Evolutionary conservation across 2,888 invertebrate genomes (phyloP).

Genomic region (Oligia fasciuncula): DNA sequence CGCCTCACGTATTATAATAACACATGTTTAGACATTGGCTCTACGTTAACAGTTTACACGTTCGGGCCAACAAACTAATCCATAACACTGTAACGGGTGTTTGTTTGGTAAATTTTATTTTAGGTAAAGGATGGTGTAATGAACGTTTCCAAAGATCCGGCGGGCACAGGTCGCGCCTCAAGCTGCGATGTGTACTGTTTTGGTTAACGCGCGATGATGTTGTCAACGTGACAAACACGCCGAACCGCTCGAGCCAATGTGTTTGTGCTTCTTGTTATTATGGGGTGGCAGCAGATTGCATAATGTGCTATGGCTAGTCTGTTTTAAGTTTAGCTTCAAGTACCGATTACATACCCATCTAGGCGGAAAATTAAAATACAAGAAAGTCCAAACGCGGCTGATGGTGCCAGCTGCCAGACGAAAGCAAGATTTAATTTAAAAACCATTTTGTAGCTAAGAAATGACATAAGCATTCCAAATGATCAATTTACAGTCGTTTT

Average conservation of each 20-base stretch:
- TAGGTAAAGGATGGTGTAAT: constrained; percentile 74
- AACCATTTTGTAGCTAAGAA: constrained; percentile 55
- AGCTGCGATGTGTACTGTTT: constrained; percentile 75
- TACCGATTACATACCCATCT: constrained; percentile 37
- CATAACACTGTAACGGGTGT: constrained; percentile 71
- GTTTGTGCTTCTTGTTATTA: constrained; percentile 77
- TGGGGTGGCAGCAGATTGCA: constrained; percentile 66
- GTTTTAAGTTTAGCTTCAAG: constrained; percentile 48
- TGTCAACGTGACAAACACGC: constrained; percentile 83
- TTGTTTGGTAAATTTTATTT: constrained; percentile 79
- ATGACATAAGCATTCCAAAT: constrained; percentile 70
- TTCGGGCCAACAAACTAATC: constrained; percentile 75
- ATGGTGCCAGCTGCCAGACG: not conserved
- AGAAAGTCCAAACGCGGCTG: constrained; percentile 4
- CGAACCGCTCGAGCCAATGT: constrained; percentile 72
- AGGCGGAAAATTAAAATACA: constrained; percentile 14
- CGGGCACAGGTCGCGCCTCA: constrained; percentile 72
- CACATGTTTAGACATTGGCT: constrained; percentile 71
- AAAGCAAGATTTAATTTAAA: constrained; percentile 10
- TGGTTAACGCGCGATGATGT: constrained; percentile 77
- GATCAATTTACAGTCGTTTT: constrained; percentile 65
- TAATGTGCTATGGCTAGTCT: constrained; percentile 64
- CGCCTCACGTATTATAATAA: constrained; percentile 72
- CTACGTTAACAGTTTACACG: constrained; percentile 75
- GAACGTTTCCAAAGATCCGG: constrained; percentile 73